Conservation (phyloP, 1,140 invertebrate species). For the Diorhabda elongata region DNA sequence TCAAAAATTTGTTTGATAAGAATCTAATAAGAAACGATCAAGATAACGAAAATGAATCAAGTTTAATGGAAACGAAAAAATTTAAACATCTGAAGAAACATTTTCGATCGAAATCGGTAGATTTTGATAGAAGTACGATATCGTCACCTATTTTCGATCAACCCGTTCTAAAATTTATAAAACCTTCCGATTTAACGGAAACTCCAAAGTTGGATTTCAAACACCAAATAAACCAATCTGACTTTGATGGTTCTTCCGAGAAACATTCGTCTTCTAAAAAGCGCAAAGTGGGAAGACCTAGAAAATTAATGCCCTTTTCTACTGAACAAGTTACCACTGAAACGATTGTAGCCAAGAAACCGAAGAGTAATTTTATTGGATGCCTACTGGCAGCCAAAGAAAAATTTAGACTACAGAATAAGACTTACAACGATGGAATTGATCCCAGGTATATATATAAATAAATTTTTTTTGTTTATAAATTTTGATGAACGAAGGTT, state of each 20-base stretch:
- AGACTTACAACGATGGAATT: constrained; percentile 51
- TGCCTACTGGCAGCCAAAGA: constrained; percentile 61
- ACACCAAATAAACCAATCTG: constrained; percentile 23
- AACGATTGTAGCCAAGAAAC: constrained; percentile 78
- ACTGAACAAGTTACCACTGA: constrained; percentile 61
- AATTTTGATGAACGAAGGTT: not conserved
- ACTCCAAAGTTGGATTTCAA: constrained; percentile 21
- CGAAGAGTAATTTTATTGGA: constrained; percentile 60
- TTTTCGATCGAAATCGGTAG: constrained; percentile 20
- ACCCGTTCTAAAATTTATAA: constrained; percentile 39
- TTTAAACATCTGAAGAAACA: constrained; percentile 50
- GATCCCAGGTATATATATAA: constrained; percentile 46
- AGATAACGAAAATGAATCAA: not conserved
- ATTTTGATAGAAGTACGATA: constrained; percentile 36
- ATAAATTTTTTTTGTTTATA: not conserved
- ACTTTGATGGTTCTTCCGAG: constrained; percentile 32
- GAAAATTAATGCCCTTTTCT: constrained; percentile 63
- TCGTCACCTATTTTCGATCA: constrained; percentile 46
- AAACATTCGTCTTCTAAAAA: constrained; percentile 66
- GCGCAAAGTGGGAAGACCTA: constrained; percentile 76
- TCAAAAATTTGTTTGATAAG: not conserved
- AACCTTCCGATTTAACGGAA: constrained; percentile 45
- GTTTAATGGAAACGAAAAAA: constrained; percentile 48
- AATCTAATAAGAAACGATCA: too few species aligned
- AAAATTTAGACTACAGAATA: constrained; percentile 53